phyloP scores from a whole-genome alignment of 2,888 invertebrate species.

The Taenaris catops region DNA sequence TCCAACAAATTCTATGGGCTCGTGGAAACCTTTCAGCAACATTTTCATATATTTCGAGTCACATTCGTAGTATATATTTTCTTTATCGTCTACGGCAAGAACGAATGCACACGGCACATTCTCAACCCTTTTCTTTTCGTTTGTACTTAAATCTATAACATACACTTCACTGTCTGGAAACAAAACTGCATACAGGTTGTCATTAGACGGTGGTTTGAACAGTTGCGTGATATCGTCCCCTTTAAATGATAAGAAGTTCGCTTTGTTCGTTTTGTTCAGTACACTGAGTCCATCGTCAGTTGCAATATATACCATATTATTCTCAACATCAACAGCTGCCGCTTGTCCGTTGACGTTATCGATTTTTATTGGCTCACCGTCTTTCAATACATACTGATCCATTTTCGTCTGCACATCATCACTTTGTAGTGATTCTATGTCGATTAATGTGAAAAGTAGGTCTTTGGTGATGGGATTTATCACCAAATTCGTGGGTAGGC shows the following conservation, averaged over 20 bases:
- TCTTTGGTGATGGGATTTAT: conserved; percentile 49
- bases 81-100: conserved; percentile 53
- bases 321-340: conserved; percentile 50
- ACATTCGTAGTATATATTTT: conserved; percentile 64
- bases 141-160: conserved; percentile 43
- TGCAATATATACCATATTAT: conserved; percentile 55
- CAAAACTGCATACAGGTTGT: conserved; percentile 52
- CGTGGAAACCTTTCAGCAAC: conserved; percentile 57
- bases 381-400: conserved; percentile 60
- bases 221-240: conserved; percentile 66
- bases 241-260: conserved; percentile 49
- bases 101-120: conserved; percentile 62
- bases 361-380: conserved; percentile 50
- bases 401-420: conserved; percentile 64
- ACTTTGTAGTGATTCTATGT: conserved; percentile 56
- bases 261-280: conserved; percentile 47
- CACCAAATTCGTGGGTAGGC: conserved; percentile 61
- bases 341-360: conserved; percentile 60
- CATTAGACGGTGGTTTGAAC: conserved; percentile 45
- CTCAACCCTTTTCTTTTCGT: conserved; percentile 51
- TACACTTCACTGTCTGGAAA: conserved; percentile 63
- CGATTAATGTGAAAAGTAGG: conserved; percentile 60
- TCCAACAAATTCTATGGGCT: conserved; percentile 64
- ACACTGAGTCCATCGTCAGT: conserved; percentile 54
- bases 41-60: conserved; percentile 69